Base-by-base conservation (phyloP, 2,113 vertebrate species). In the Murina feae region DNA sequence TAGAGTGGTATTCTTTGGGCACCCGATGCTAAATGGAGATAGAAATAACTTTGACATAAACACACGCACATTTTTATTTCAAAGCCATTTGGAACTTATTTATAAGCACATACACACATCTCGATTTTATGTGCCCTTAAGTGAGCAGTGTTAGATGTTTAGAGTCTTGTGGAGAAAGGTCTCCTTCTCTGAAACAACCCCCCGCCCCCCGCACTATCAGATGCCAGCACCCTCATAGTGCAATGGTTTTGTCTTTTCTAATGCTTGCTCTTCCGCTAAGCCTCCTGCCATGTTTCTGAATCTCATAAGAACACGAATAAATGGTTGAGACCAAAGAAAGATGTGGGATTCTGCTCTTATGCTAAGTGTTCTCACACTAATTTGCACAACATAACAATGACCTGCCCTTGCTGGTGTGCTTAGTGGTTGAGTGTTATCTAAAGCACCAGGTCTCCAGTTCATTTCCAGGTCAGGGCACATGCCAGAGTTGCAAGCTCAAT, bases 1-100 rank as follows among this genome's bases (percentile, higher is more conserved):
- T 98, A 68, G 99, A 99, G 74, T 99, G 99, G 97, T 99, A 99
- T 83, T 99, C 99, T 97, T 99, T 99, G 53, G 99, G 99, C 79
- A 99, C 99, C 69, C 99, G 99, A 97, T 99, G 99, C 99, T 99
- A 86, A 86, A 95, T 0, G 68, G 68, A 95, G 95, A 96, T 17
- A 97, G 28, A 74, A 80, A 75, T 49, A 83, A 89, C 68, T 83
- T 60, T 32, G 49, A 80, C 39, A 58, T 58, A 88, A 71, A 86
- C 35, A 63, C 14, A 86, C 11, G 35, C 21, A 71, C 17, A 53
- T 55, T 79, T 80, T 49, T 25, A 82, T 32, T 69, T 37, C 66
- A 78, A 78, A 42, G 12, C 17, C 21, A 96, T 47, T 44, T 71
- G 60, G 66, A 53, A 51, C 76, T 79, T 88, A 79, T 37, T 94